phyloP scores from a whole-genome alignment of 2,888 invertebrate genomes.

The Drosophila hawaiiensis region DNA sequence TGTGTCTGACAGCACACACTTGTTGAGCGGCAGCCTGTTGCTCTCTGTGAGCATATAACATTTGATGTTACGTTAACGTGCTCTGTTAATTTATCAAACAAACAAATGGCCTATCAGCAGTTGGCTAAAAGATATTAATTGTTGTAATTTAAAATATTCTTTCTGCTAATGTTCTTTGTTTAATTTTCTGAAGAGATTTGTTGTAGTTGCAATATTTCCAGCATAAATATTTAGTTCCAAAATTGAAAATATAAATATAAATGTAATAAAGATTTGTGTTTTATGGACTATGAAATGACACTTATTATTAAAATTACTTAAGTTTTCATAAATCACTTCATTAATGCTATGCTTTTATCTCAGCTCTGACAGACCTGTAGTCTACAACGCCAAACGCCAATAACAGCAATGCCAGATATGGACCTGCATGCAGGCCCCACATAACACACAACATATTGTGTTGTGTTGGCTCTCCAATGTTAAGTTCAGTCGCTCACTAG shows the following conservation, averaged over 20 bases:
- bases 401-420: slow-evolving; percentile 11
- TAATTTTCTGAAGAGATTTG: neutral
- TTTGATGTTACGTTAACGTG: slow-evolving; percentile 31
- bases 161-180: neutral
- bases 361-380: slow-evolving; percentile 3
- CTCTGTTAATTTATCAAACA: slow-evolving; percentile 9
- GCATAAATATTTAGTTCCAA: neutral
- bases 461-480: slow-evolving; percentile 17
- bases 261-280: neutral
- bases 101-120: slow-evolving; percentile 21
- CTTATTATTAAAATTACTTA: neutral
- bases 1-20: slow-evolving; percentile 28
- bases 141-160: neutral
- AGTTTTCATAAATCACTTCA: neutral
- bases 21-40: slow-evolving; percentile 29
- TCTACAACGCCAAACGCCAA: slow-evolving; percentile 8
- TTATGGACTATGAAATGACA: neutral
- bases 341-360: neutral
- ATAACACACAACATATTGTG: neutral
- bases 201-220: neutral
- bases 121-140: slow-evolving; percentile 15
- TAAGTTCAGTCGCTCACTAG: slow-evolving; percentile 26
- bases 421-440: slow-evolving; percentile 20
- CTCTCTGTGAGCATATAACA: slow-evolving; percentile 19
- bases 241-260: neutral